Base-by-base conservation (phyloP, 2,113 vertebrate genomes). In the Lycaon pictus region DNA sequence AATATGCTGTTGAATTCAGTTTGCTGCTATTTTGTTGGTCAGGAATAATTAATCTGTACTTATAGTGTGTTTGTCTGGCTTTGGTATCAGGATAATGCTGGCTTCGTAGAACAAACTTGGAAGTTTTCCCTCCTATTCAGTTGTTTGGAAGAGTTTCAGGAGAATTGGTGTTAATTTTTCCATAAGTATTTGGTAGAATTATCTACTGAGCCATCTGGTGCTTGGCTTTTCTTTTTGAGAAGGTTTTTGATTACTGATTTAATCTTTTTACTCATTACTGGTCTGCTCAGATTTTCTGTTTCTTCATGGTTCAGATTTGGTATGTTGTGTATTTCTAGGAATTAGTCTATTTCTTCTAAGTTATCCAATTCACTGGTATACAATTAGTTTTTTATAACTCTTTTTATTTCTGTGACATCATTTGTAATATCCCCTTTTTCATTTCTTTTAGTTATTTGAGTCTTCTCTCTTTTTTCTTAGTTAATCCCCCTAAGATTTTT, bases 371-470 rank as follows among this genome's bases (percentile, higher is more conserved):
- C n/a, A 56, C 56, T 81, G 16, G 29, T 81, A 62, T 48, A 62
- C 4, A 12, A 71, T 69, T 69, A 48, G 25, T 56, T 16, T 82
- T 72, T 55, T 22, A 77, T 65, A 86, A 17, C 25, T 19, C 25
- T 77, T 92, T 87, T 56, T 65, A 67, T 84, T 84, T 93, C 32
- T 87, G 51, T 79, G 60, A 19, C 63, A 60, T 69, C 23, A 15
- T 65, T 71, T 88, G 23, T 88, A 87, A 71, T 80, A n/a, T 48
- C 11, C 7, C 13, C 35, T 56, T 72, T 32, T 79, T 80, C 58
- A 77, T 23, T 93, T 93, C 58, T 63, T 82, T 90, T 67, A 80
- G 48, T 91, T 91, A 82, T 23, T 71, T 82, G 77, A 92, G 12
- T 82, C 22, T 81, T 81, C 12, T 72, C 51, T 37, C 11, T 69